Evolutionary conservation across 2,888 invertebrate species (phyloP).

Genomic region (Cryptus armator): DNA sequence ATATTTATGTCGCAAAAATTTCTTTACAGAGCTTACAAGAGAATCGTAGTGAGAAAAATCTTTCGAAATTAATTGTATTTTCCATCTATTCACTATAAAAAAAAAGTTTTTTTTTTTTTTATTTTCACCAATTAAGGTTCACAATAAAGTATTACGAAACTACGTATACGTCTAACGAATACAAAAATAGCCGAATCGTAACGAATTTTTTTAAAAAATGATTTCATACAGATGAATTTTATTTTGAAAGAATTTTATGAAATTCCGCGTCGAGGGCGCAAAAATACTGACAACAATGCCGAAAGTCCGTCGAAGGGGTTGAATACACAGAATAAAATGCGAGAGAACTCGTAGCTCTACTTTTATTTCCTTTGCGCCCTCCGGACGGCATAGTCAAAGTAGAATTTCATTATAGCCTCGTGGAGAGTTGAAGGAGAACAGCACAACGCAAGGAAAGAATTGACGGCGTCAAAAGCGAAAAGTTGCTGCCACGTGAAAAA

Average conservation of each 20-base stretch:
- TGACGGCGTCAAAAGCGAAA: constrained; percentile 76
- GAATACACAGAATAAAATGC: constrained; percentile 35
- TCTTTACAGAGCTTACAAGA: not conserved
- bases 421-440: constrained; percentile 32
- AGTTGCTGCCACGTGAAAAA: constrained; percentile 39
- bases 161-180: not conserved
- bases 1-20: not conserved
- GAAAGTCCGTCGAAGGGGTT: not conserved
- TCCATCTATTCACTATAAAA: not conserved
- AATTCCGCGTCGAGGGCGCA: constrained; percentile 2
- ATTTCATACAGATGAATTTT: not conserved
- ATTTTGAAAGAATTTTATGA: not conserved
- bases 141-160: not conserved
- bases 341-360: constrained; percentile 32
- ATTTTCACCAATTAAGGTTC: too few species aligned
- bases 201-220: not conserved
- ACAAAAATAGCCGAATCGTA: not conserved
- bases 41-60: not conserved
- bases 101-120: not conserved
- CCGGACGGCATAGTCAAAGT: constrained; percentile 34
- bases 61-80: not conserved
- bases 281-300: constrained; percentile 5
- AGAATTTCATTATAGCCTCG: constrained; percentile 56
- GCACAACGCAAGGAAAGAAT: constrained; percentile 68
- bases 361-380: constrained; percentile 51